Conservation (phyloP, 1,140 invertebrate genomes). For the Drosophila ananassae region DNA sequence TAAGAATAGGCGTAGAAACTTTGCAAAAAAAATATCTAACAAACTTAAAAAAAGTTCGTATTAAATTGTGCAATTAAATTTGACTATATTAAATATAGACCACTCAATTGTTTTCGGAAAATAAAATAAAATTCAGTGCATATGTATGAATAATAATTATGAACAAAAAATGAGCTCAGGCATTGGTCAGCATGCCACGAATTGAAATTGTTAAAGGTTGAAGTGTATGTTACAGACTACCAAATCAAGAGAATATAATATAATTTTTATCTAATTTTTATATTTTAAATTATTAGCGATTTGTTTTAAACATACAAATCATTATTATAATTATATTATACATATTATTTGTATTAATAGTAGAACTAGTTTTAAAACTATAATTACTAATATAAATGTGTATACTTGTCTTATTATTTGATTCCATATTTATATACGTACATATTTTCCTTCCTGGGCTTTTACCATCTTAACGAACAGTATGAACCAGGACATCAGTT, state of each 20-base stretch:
- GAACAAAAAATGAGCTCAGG: too few relatives aligned
- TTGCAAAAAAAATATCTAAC: constrained; percentile 1
- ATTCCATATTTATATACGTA: neutral
- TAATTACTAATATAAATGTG: neutral
- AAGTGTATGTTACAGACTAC: neutral
- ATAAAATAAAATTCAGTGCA: too few relatives aligned
- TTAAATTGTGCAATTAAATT: neutral
- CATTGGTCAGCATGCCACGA: neutral
- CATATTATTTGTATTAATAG: neutral
- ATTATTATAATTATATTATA: too few relatives aligned
- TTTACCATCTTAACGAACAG: constrained; percentile 29
- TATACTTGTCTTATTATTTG: neutral
- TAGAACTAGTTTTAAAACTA: neutral
- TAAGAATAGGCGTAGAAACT: constrained; percentile 53
- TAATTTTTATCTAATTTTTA: too few relatives aligned
- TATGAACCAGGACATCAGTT: constrained; percentile 45
- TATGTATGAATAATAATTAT: too few relatives aligned
- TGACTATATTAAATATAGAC: neutral
- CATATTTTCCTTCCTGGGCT: constrained; percentile 7
- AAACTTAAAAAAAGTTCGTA: constrained; percentile 10
- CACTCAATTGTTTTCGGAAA: too few relatives aligned
- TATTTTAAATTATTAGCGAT: neutral
- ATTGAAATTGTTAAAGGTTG: neutral
- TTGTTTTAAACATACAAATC: too few relatives aligned
- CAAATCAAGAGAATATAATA: neutral